These are phyloP conservation scores for Pseudochirops corinnae DNA, from an alignment of 2,797 vertebrate genomes.

Conservation along the genomic window DNA sequence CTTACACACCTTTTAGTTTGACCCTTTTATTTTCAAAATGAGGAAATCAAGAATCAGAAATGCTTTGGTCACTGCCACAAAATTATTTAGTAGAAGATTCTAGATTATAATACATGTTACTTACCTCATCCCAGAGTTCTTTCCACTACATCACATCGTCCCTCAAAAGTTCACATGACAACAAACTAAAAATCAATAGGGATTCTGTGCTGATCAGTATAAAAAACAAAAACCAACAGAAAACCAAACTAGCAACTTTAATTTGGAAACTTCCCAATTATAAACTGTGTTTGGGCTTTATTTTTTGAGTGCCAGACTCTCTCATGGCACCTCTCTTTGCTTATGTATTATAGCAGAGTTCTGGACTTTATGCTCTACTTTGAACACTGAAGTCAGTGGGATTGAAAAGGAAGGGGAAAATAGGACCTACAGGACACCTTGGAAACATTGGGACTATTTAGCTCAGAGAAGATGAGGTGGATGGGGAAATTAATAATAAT, in stretches of 20 bases:
- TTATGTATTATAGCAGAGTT: background rate
- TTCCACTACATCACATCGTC: background rate
- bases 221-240: background rate
- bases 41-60: background rate
- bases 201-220: background rate
- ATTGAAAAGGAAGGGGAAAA: constrained; percentile 36
- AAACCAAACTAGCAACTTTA: background rate
- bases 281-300: background rate
- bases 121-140: background rate
- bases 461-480: constrained; percentile 28
- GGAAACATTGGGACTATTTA: constrained; percentile 48
- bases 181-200: background rate
- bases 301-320: background rate
- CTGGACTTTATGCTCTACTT: constrained; percentile 45
- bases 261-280: background rate
- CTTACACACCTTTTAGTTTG: background rate
- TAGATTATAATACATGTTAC: background rate
- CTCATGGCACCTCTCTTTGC: background rate
- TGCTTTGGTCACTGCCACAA: background rate
- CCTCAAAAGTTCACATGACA: background rate
- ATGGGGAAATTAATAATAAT: constrained; percentile 71
- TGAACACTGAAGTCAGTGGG: constrained; percentile 37
- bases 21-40: background rate
- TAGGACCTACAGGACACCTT: constrained; percentile 14
- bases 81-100: background rate